Conservation (phyloP, 2,888 invertebrate species). For the Orthosia incerta region DNA sequence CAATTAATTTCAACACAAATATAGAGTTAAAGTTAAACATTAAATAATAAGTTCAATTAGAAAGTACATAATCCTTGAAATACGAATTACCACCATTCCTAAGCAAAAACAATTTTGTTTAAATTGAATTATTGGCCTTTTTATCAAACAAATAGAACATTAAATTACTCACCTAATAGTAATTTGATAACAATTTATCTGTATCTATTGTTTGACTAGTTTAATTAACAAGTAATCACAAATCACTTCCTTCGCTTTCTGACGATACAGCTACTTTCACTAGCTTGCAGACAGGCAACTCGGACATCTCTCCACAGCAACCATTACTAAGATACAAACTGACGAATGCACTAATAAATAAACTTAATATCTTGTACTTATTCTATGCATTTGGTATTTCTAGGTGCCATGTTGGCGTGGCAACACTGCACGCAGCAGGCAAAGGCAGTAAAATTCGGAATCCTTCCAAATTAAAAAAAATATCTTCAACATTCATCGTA, state of each 20-base stretch:
- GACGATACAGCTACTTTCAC: slow-evolving; percentile 46
- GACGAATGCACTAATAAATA: slow-evolving; percentile 51
- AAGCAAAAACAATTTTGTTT: background rate
- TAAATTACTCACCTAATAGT: slow-evolving; percentile 56
- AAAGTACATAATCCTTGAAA: slow-evolving; percentile 33
- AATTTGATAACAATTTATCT: slow-evolving; percentile 36
- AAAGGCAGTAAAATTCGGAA: slow-evolving; percentile 54
- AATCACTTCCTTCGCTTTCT: slow-evolving; percentile 53
- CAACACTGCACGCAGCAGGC: slow-evolving; percentile 57
- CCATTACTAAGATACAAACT: slow-evolving; percentile 45
- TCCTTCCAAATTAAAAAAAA: slow-evolving; percentile 46
- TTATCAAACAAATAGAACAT: slow-evolving; percentile 25
- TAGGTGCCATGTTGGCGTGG: slow-evolving; percentile 44
- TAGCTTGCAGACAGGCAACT: slow-evolving; percentile 27
- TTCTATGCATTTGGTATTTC: slow-evolving; percentile 51
- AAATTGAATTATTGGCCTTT: slow-evolving; percentile 12
- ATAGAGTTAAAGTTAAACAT: slow-evolving; percentile 16
- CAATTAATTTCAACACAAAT: slow-evolving; percentile 38
- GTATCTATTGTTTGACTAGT: slow-evolving; percentile 48
- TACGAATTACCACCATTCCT: slow-evolving; percentile 5
- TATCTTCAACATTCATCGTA: slow-evolving; percentile 83
- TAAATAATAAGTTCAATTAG: slow-evolving; percentile 26
- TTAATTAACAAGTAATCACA: slow-evolving; percentile 54
- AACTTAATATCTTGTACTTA: slow-evolving; percentile 62
- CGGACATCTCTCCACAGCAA: slow-evolving; percentile 24